Evolutionary conservation across 2,797 vertebrate genomes (phyloP).

Genomic region (Sebastes kiyomatsui): DNA sequence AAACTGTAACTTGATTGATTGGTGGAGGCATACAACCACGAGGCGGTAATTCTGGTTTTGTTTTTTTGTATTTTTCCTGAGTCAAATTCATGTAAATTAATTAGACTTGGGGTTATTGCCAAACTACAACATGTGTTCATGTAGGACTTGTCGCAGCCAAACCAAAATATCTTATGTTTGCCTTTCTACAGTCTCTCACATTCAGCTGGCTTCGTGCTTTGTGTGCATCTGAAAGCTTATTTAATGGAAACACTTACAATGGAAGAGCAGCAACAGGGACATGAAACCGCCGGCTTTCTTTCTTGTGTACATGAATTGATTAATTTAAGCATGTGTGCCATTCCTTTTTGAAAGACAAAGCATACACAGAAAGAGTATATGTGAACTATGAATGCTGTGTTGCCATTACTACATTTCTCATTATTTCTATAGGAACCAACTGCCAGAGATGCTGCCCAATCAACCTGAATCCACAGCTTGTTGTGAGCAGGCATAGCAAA

Average conservation of each 20-base stretch:
- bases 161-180: not conserved
- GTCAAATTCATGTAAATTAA: constrained; percentile 1
- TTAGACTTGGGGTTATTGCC: not conserved
- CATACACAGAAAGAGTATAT: not conserved
- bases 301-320: constrained; percentile 26
- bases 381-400: not conserved
- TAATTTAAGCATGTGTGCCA: not conserved
- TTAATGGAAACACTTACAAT: not conserved
- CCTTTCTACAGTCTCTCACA: not conserved
- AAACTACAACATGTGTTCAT: constrained; percentile 20
- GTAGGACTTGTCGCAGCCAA: constrained; percentile 4
- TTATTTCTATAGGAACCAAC: constrained; percentile 5
- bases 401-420: not conserved
- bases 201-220: not conserved
- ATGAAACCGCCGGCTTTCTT: constrained; percentile 14
- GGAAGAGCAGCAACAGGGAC: not conserved
- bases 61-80: not conserved
- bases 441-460: not conserved
- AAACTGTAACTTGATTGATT: not conserved
- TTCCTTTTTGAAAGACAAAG: not conserved
- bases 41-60: not conserved
- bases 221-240: not conserved
- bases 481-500: not conserved
- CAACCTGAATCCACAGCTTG: not conserved
- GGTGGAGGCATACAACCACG: not conserved